Base-by-base conservation (phyloP, 2,888 invertebrate genomes). In the Oligia latruncula region DNA sequence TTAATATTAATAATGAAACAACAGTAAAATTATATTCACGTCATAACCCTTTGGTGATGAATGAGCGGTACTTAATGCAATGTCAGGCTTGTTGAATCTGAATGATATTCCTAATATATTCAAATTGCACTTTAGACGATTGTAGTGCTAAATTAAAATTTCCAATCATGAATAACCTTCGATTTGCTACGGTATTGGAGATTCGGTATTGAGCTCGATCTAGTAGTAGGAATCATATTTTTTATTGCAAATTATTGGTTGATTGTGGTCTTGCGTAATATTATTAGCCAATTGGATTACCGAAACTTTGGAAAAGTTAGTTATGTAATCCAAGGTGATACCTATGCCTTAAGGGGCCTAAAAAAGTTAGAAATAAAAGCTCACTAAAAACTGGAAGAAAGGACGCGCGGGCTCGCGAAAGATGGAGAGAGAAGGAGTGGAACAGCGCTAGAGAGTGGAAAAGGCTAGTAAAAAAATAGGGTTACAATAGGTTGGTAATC, bases 111-210 rank as follows among this genome's bases (percentile, higher is more conserved):
- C 29, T 84, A 85, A 85, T 76, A 67, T 75, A 85, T 85, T 84
- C 85, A 87, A 85, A 85, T 86, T 62, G 81, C 71, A 43, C 66
- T 67, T 71, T 40, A 70, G 64, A 77, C 55, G 67, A 49, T 82
- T 60, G 71, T 40, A 55, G 77, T 70, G 71, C 65, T 74, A 77
- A 82, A 83, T 85, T 86, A 80, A 52, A 64, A 83, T 72, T 74
- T 71, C 49, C 74, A 84, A 87, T 87, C 60, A 77, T 76, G 64
- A 74, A 82, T 78, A 82, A 68, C 89, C 89, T 89, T 87, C 82
- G 52, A 88, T 89, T 88, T 20, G 88, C 20, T 77, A 74, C 80
- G 89, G 80, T 84, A 78, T 87, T 83, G 71, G 66, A 20, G 43
- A 68, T 77, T 74, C 52, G 80, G 77, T 82, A 60, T 81, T 86